Conservation (phyloP, 2,797 vertebrate genomes). For the Enteromius treurensis region DNA sequence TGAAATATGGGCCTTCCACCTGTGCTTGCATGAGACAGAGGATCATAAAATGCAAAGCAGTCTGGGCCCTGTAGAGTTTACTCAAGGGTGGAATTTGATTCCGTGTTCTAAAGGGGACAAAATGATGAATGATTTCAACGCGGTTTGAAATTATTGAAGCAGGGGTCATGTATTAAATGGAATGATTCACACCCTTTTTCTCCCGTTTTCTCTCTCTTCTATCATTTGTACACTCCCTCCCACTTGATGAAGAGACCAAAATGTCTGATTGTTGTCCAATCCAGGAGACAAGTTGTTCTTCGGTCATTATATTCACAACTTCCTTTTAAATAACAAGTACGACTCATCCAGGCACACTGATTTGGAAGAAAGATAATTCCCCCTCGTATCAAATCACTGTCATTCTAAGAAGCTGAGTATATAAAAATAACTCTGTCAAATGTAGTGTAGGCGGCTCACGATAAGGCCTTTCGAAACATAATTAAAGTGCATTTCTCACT, state of each 20-base stretch:
- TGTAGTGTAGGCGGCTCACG: background rate
- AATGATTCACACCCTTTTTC: constrained; percentile 30
- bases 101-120: constrained; percentile 44
- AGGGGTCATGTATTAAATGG: constrained; percentile 41
- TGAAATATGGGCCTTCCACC: constrained; percentile 33
- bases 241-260: background rate
- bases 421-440: constrained; percentile 3
- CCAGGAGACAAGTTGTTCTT: constrained; percentile 12
- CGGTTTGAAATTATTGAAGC: constrained; percentile 41
- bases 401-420: constrained; percentile 14
- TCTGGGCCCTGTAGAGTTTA: constrained; percentile 23
- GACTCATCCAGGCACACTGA: background rate
- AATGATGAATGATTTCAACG: constrained; percentile 54
- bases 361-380: constrained; percentile 28
- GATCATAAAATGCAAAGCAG: constrained; percentile 41
- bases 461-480: constrained; percentile 18
- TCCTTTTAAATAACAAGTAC: constrained; percentile 24
- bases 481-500: constrained; percentile 20
- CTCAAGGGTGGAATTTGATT: constrained; percentile 59
- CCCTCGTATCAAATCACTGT: constrained; percentile 7
- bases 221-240: background rate
- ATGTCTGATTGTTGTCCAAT: constrained; percentile 6
- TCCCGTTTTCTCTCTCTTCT: background rate
- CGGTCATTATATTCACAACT: constrained; percentile 6
- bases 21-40: constrained; percentile 13